These are phyloP conservation scores for Plutomurus gul DNA, from an alignment of 1,140 invertebrate species.

Conservation along the genomic window DNA sequence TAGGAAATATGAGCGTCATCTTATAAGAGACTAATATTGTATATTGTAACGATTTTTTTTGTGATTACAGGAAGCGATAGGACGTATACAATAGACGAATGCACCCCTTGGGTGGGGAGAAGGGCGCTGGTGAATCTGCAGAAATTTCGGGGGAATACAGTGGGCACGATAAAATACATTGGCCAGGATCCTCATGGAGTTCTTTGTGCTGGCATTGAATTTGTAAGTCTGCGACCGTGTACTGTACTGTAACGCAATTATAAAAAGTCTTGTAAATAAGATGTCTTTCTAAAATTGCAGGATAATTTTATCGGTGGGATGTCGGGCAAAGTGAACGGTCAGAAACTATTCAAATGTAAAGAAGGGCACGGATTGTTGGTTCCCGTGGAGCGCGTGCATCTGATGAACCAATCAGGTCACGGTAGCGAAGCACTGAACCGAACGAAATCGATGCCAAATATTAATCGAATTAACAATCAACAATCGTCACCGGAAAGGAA, in stretches of 20 bases:
- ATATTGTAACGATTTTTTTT: neutral
- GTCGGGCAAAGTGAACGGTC: conserved; percentile 37
- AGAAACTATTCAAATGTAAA: conserved; percentile 39
- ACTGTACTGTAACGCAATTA: neutral
- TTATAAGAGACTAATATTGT: neutral
- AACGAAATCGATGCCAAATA: conserved; percentile 21
- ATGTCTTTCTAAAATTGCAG: neutral
- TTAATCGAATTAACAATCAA: neutral
- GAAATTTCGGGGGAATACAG: neutral
- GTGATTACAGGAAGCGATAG: neutral
- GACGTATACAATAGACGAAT: conserved; percentile 24
- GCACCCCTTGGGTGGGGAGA: conserved; percentile 18
- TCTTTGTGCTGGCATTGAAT: conserved; percentile 42
- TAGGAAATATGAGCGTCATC: neutral
- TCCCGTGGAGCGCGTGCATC: conserved; percentile 30
- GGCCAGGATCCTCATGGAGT: conserved; percentile 34
- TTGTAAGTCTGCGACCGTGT: conserved; percentile 29
- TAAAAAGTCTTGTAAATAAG: neutral
- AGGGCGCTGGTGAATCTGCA: conserved; percentile 24
- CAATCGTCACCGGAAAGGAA: neutral
- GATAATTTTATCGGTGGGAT: conserved; percentile 30
- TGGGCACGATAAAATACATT: conserved; percentile 35
- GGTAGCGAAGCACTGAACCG: neutral
- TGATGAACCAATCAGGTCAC: neutral
- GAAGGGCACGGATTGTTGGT: conserved; percentile 28